Conservation (phyloP, 2,113 vertebrate species). For the Channa argus region DNA sequence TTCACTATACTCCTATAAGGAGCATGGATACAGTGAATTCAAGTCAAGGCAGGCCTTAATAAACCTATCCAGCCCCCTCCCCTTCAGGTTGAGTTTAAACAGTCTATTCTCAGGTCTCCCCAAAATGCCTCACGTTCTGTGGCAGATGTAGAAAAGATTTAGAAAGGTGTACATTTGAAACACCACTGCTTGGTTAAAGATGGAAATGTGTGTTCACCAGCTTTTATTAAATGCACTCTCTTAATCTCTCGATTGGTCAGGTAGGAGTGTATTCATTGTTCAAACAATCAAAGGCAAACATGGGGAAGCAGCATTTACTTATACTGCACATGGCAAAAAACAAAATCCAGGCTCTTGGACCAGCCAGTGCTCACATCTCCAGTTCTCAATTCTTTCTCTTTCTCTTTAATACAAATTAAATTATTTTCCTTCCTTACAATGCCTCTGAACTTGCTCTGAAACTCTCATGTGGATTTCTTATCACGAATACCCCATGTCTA, state of each 20-base stretch:
- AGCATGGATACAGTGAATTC: neutral
- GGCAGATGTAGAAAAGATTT: slow-evolving; percentile 11
- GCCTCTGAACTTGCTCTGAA: no score
- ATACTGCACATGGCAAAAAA: neutral
- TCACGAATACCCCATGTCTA: no score
- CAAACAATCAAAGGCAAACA: slow-evolving; percentile 4
- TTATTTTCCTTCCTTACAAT: neutral
- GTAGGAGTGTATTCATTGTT: slow-evolving; percentile 3
- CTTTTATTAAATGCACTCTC: neutral
- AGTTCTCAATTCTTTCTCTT: neutral
- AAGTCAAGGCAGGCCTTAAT: slow-evolving; percentile 38
- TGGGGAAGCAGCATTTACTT: neutral
- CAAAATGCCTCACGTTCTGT: slow-evolving; percentile 15
- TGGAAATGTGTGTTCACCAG: neutral
- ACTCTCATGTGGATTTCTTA: no score
- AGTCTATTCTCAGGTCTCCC: neutral
- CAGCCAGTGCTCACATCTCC: neutral
- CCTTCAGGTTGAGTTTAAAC: slow-evolving; percentile 27
- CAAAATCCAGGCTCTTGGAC: neutral
- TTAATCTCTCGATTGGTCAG: neutral
- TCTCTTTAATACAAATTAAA: neutral
- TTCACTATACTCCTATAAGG: slow-evolving; percentile 1
- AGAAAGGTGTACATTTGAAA: neutral
- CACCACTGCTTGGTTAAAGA: neutral
- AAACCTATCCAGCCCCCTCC: slow-evolving; percentile 17